Evolutionary conservation across 2,113 vertebrate species (phyloP).

Genomic region (Coturnix japonica): DNA sequence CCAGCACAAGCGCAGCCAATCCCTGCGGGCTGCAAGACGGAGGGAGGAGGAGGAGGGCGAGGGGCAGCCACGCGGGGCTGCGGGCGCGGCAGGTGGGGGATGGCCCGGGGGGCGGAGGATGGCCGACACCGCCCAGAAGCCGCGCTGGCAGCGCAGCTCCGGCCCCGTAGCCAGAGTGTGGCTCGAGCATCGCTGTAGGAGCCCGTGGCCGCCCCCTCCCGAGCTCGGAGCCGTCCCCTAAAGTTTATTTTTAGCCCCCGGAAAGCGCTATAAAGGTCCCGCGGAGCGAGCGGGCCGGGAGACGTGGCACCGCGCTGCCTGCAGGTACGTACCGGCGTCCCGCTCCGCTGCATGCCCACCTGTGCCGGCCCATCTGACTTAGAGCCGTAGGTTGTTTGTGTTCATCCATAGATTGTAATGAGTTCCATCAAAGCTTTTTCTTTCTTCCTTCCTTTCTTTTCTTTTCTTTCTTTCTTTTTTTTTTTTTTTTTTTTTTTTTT

Average conservation of each 20-base stretch:
- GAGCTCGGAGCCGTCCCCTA: background rate
- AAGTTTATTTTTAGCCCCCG: slow-evolving; percentile 23
- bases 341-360: background rate
- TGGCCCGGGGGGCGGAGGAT: too few relatives aligned
- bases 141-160: too few relatives aligned
- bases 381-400: background rate
- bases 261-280: background rate
- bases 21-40: background rate
- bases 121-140: too few relatives aligned
- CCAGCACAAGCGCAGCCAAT: background rate
- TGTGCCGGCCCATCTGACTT: background rate
- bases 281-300: background rate
- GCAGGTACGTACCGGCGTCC: slow-evolving; percentile 21
- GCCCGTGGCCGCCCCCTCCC: background rate
- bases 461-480: background rate
- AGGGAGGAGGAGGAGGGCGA: too few relatives aligned
- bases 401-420: background rate
- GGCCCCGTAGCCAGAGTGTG: background rate
- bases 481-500: too few relatives aligned
- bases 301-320: slow-evolving; percentile 20
- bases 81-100: too few relatives aligned
- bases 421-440: background rate
- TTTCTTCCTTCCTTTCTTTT: too few relatives aligned
- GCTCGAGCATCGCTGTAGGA: background rate
- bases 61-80: too few relatives aligned